Evolutionary conservation across 2,888 invertebrate species (phyloP).

Genomic region (Folsomia manolachei): DNA sequence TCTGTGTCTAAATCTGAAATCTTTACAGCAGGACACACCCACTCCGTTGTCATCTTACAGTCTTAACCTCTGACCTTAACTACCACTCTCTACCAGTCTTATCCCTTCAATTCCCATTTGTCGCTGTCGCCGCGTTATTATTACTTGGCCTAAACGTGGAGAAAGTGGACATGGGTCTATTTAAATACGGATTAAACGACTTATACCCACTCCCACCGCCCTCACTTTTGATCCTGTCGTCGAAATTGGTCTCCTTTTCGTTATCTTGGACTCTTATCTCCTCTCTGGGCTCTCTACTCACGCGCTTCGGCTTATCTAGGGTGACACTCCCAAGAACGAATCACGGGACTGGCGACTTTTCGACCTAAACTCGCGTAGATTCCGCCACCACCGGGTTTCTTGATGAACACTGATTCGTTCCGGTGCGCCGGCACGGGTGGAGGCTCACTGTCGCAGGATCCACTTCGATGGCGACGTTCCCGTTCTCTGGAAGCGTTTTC

Average conservation of each 20-base stretch:
- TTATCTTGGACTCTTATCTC: slow-evolving; percentile 13
- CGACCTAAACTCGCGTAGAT: slow-evolving; percentile 43
- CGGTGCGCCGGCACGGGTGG: not conserved
- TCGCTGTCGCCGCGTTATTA: too few relatives aligned
- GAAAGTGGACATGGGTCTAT: slow-evolving; percentile 45
- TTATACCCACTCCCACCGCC: slow-evolving; percentile 41
- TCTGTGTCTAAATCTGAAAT: too few relatives aligned
- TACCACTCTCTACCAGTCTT: too few relatives aligned
- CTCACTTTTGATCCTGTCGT: not conserved
- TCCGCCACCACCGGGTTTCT: slow-evolving; percentile 30
- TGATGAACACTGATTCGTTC: slow-evolving; percentile 19
- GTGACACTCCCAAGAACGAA: too few relatives aligned
- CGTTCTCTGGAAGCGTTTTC: slow-evolving; percentile 18
- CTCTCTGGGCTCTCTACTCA: slow-evolving; percentile 24
- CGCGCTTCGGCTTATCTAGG: slow-evolving; percentile 29
- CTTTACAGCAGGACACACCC: too few relatives aligned
- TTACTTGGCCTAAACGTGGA: slow-evolving; percentile 47
- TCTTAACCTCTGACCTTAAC: too few relatives aligned
- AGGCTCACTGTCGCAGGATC: not conserved
- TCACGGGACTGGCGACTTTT: slow-evolving; percentile 37
- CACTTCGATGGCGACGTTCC: slow-evolving; percentile 23
- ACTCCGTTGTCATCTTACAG: too few relatives aligned
- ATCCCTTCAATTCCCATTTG: not conserved
- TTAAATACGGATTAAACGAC: slow-evolving; percentile 48
- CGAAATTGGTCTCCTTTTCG: slow-evolving; percentile 3